Conservation (phyloP, 2,113 vertebrate species). For the Mastomys coucha region DNA sequence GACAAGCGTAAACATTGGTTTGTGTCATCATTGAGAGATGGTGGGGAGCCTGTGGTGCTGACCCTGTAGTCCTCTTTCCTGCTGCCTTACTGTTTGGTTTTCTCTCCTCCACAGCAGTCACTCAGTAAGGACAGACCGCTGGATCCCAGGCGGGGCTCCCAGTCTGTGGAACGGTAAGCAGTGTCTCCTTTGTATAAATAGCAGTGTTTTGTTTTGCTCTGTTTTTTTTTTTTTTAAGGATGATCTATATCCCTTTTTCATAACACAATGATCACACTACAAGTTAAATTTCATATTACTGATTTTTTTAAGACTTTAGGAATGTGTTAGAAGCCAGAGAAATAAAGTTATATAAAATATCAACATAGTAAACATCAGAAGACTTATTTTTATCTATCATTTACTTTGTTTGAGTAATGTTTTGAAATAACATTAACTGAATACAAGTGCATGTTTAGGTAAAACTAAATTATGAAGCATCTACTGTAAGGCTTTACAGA, state of each 20-base stretch:
- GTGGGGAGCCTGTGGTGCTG: constrained; percentile 82
- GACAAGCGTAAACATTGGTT: constrained; percentile 66
- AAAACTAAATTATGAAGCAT: constrained; percentile 28
- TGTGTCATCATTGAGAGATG: constrained; percentile 83
- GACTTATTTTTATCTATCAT: constrained; percentile 21
- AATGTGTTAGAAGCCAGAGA: background rate
- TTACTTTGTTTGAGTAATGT: constrained; percentile 55
- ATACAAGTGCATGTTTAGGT: background rate
- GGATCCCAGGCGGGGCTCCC: constrained; percentile 86
- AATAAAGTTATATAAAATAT: constrained; percentile 38
- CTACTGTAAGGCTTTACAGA: constrained; percentile 16
- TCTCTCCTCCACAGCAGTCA: constrained; percentile 88
- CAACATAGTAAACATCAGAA: constrained; percentile 15
- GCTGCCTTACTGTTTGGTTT: constrained; percentile 76
- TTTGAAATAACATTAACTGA: constrained; percentile 44
- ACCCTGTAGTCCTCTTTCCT: constrained; percentile 67
- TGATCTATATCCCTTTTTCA: constrained; percentile 46
- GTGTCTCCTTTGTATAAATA: constrained; percentile 63
- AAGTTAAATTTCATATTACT: constrained; percentile 52
- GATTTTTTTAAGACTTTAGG: constrained; percentile 41
- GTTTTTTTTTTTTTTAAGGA: constrained; percentile 38
- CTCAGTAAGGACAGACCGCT: constrained; percentile 88
- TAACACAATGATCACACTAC: background rate
- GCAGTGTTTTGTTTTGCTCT: background rate
- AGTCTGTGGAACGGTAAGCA: constrained; percentile 88